Evolutionary conservation across 2,888 invertebrate species (phyloP), one percentile per base, ranked within the genome.

Genomic region (Euspilapteryx auroguttella): DNA sequence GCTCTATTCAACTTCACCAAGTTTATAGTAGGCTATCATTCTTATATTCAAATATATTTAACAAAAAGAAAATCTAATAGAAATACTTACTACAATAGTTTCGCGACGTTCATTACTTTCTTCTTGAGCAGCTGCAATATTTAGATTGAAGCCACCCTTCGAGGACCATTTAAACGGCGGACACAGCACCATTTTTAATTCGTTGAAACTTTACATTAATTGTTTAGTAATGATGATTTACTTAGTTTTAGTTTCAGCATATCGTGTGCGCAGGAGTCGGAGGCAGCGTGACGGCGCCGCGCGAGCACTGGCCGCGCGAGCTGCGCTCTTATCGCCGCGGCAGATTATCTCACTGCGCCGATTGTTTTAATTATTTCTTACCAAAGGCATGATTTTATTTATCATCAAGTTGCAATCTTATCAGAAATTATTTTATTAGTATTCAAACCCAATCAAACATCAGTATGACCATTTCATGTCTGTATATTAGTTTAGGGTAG

Each of bases 341-440:
- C 45, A 61, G 68, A 69, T 71, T 52, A 75, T 73, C 69, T 65
- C 50, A 46, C 51, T 47, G 55, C 62, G 54, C 53, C 59, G 56
- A 71, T 69, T 71, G 68, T 69, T 71, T 71, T 73, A 75, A 73
- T 75, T 71, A 71, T 68, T 69, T 53, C 53, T 54, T 50, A 54
- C 53, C 15, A 55, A 55, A 57, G 49, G 47, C 58, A 64, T 55
- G 49, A 64, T 63, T 62, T 51, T 59, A 58, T 5, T 61, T 65
- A 73, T 73, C 66, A 57, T 54, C 44, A 57, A 53, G 55, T 56
- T 5, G 57, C 55, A 61, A 68, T 71, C 64, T 75, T 71, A 73
- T 75, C 75, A 47, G 5, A n/a, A n/a, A n/a, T n/a, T 6, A 17
- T 17, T 17, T 17, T 17, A 17, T 8, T 17, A 17, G 8, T 8